phyloP scores from a whole-genome alignment of 2,113 vertebrate genomes.

The Atrichornis clamosus region DNA sequence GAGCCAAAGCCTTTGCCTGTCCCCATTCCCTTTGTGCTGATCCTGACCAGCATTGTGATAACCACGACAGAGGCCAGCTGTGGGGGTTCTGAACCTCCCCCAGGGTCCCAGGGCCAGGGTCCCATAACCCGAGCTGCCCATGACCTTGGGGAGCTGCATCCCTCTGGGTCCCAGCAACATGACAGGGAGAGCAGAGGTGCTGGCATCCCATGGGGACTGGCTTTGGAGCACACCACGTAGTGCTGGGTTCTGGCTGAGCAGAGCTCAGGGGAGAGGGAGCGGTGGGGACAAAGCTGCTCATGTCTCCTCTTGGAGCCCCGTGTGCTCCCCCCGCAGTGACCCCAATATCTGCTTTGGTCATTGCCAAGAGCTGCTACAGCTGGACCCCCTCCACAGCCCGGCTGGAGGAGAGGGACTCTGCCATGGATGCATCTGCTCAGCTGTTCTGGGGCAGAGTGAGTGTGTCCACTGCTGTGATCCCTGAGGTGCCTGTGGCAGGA shows the following conservation, averaged over 20 bases:
- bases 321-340: accelerated
- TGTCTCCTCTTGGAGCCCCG: background rate
- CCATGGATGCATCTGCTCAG: background rate
- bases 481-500: background rate
- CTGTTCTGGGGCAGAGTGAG: background rate
- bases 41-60: background rate
- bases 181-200: background rate
- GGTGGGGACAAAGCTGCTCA: background rate
- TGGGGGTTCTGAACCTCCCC: background rate
- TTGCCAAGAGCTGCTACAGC: background rate
- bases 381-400: background rate
- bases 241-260: background rate
- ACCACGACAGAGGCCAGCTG: background rate
- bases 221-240: accelerated
- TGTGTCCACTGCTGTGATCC: background rate
- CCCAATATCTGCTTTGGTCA: background rate
- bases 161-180: background rate
- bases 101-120: background rate
- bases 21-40: background rate
- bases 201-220: background rate
- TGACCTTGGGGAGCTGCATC: background rate
- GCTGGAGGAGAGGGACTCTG: background rate
- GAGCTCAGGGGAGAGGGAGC: background rate
- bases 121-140: background rate
- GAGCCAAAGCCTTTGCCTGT: background rate